phyloP scores from a whole-genome alignment of 2,888 invertebrate genomes.

The Coleophora deauratella region DNA sequence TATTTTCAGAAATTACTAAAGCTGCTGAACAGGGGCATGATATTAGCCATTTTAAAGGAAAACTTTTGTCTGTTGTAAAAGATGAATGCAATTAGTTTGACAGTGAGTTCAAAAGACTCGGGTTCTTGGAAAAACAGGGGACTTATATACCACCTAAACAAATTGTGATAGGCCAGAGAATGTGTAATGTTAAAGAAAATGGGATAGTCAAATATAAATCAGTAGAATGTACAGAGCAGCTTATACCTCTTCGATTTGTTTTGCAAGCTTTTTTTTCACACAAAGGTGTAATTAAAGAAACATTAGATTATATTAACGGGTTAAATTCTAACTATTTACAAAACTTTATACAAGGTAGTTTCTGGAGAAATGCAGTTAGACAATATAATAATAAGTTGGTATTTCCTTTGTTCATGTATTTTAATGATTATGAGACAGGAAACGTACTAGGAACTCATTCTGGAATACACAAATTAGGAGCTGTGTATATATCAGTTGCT shows the following conservation, averaged over 20 bases:
- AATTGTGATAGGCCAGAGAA: constrained; percentile 2
- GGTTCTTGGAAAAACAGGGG: neutral
- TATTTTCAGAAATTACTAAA: neutral
- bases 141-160: constrained; percentile 2
- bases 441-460: constrained; percentile 13
- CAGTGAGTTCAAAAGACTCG: neutral
- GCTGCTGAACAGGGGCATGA: no score
- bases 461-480: constrained; percentile 16
- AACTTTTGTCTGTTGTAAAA: neutral
- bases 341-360: constrained; percentile 4
- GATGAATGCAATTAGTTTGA: neutral
- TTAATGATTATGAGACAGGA: constrained; percentile 15
- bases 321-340: neutral
- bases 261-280: constrained; percentile 1
- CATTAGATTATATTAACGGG: constrained; percentile 1
- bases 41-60: neutral
- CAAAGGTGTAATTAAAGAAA: neutral
- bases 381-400: neutral
- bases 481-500: constrained; percentile 14
- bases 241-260: neutral
- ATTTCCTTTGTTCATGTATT: constrained; percentile 12
- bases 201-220: neutral
- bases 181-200: neutral
- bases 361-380: neutral
- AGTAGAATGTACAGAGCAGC: neutral